Percentiles rank a stretch among this genome's conserved stretches.
phyloP scores from a whole-genome alignment of 2,113 vertebrate species.

The Cyprinodon variegatus region DNA sequence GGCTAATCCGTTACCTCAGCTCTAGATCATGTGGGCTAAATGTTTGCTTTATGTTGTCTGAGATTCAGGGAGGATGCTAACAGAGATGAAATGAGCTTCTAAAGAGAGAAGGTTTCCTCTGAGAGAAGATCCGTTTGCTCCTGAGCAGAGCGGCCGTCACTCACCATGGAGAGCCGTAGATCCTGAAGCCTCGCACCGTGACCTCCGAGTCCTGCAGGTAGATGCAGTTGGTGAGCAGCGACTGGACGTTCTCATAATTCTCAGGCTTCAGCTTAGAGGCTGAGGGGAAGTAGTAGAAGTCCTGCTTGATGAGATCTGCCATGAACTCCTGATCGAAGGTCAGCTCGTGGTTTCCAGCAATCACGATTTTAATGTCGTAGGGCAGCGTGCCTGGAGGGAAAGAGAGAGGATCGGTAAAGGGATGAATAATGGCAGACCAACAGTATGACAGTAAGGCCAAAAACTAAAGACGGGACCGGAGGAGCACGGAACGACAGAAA shows the following conservation, averaged over 20 bases:
- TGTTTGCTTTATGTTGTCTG: too few species aligned
- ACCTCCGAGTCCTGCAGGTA: conserved; percentile 98
- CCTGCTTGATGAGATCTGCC: conserved; percentile 98
- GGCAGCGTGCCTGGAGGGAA: conserved; percentile 86
- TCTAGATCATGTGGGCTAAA: too few species aligned
- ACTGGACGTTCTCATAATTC: conserved; percentile 96
- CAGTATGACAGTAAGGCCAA: neutral
- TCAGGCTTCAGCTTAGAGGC: conserved; percentile 97
- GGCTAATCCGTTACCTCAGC: too few species aligned
- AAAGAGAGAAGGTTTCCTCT: too few species aligned
- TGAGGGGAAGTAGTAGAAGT: conserved; percentile 98
- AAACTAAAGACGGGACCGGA: neutral
- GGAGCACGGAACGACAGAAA: neutral
- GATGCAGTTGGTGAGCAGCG: conserved; percentile 96
- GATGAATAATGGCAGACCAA: neutral
- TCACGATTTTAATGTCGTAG: conserved; percentile 97
- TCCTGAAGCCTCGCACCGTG: conserved; percentile 90
- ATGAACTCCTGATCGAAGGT: conserved; percentile 99
- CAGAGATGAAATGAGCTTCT: too few species aligned
- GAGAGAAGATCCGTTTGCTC: neutral
- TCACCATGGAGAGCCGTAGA: conserved; percentile 97
- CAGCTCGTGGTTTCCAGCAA: conserved; percentile 96
- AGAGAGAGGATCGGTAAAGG: neutral
- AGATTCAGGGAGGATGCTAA: too few species aligned
- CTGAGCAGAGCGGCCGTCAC: conserved; percentile 42